Evolutionary conservation across 2,113 vertebrate species (phyloP).

Genomic region (Microtus oregoni): DNA sequence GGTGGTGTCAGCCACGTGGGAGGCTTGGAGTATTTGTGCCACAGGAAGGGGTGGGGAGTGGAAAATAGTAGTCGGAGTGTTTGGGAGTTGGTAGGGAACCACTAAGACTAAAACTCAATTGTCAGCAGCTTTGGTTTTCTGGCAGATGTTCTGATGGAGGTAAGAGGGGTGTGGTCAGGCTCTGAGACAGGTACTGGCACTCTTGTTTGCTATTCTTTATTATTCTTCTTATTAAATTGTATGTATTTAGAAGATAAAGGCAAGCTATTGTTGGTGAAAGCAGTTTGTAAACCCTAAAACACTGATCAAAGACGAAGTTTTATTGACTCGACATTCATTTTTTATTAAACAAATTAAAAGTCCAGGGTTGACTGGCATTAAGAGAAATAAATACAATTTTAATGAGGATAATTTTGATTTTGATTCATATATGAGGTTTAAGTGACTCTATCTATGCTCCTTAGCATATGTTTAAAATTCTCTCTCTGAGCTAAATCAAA

Average conservation of each 20-base stretch:
- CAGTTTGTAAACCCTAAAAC: not conserved
- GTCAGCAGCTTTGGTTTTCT: not conserved
- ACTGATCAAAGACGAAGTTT: not conserved
- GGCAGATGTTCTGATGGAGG: not conserved
- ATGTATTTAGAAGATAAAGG: not conserved
- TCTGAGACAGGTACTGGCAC: not conserved
- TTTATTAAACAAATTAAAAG: not conserved
- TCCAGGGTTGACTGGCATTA: not conserved
- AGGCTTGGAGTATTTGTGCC: not conserved
- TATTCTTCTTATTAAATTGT: not conserved
- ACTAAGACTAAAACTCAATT: not conserved
- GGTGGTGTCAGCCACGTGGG: accelerated
- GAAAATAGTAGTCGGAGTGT: not conserved
- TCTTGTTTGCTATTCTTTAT: not conserved
- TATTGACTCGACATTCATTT: not conserved
- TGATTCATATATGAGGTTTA: not conserved
- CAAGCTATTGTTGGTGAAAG: not conserved
- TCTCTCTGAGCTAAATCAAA: not conserved
- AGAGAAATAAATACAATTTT: not conserved
- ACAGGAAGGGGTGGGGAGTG: not conserved
- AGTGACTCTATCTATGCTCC: not conserved
- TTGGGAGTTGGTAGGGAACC: not conserved
- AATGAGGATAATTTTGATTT: not conserved
- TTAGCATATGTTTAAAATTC: not conserved
- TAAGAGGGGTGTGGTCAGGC: not conserved